Evolutionary conservation across 2,113 vertebrate species (phyloP), one percentile per base, ranked within the genome.

Genomic region (Penelope pileata): DNA sequence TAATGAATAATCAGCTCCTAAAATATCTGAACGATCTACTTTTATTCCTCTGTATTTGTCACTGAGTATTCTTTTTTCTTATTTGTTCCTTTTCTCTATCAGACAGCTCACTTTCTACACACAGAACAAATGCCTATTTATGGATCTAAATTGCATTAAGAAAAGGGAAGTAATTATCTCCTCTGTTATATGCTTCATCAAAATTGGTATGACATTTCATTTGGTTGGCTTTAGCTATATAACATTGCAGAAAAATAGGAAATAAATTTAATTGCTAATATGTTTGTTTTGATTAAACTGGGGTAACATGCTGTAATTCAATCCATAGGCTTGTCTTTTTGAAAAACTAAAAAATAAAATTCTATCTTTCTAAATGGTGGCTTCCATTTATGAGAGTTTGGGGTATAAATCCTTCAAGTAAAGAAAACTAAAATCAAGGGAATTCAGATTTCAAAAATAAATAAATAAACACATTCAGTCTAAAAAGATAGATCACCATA

Each of bases 231-330:
- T 95, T 83, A 93, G 62, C 47, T 67, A 54, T 38, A 68, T 34
- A 95, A 80, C 74, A 86, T 12, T 72, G 58, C 76, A 77, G 43
- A 92, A 91, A 94, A 87, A 42, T 8, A 27, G 82, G 87, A 94
- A 91, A 84, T 94, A 60, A 3, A 48, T 27, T n/a, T 43, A 54
- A 69, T 47, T 62, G 38, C n/a, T 70, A 79, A 76, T 38, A 89
- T 15, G 24, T 38, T 14, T 85, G 83, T 94, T 97, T 94, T 96
- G 89, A 94, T 93, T 88, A 47, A 48, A 91, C 30, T 79, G 75
- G 47, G 43, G 38, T 88, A 91, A 68, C 50, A 50, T 42, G 23
- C 36, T 43, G 27, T 30, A 84, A 86, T 94, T 91, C 59, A 96
- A 91, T 83, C 38, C 54, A 93, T 34, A 70, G 69, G 66, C 94